Conservation (phyloP, 2,797 vertebrate genomes). For the Gymnodraco acuticeps region DNA sequence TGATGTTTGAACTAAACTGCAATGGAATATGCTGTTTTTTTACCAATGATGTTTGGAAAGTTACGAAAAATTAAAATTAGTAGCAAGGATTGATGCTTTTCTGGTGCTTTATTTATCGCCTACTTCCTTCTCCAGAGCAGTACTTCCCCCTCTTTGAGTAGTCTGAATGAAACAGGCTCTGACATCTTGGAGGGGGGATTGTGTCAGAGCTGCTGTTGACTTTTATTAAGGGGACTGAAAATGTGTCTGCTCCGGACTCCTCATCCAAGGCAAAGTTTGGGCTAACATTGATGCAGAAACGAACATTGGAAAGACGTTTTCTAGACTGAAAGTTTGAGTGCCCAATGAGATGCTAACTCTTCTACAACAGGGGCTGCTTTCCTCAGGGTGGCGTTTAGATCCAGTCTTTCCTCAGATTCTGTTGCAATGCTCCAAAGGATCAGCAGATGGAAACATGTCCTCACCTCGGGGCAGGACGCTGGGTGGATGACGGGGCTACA, state of each 20-base stretch:
- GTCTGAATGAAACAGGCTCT: slow-evolving; percentile 7
- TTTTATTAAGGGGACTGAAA: not conserved
- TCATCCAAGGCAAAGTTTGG: slow-evolving; percentile 9
- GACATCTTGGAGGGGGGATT: not conserved
- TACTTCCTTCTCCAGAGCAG: slow-evolving; percentile 6
- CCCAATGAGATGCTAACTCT: not conserved
- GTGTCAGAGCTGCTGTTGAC: not conserved
- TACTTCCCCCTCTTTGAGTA: not conserved
- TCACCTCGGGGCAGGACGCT: slow-evolving; percentile 28
- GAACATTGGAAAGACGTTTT: slow-evolving; percentile 9
- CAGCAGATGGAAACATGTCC: slow-evolving; percentile 74
- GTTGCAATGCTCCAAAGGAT: slow-evolving; percentile 60
- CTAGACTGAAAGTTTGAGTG: not conserved
- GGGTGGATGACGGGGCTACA: not conserved
- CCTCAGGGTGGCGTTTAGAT: slow-evolving; percentile 7
- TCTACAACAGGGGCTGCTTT: slow-evolving; percentile 8
- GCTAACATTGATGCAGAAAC: slow-evolving; percentile 4
- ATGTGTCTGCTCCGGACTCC: not conserved
- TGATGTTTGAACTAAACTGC: slow-evolving; percentile 63
- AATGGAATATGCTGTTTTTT: slow-evolving; percentile 51
- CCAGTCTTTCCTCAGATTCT: slow-evolving; percentile 1
- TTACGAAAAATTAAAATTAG: slow-evolving; percentile 38
- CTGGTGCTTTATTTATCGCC: slow-evolving; percentile 12
- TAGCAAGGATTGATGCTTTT: slow-evolving; percentile 5
- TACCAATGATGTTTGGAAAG: slow-evolving; percentile 44